Conservation (phyloP, 2,797 vertebrate genomes). For the Sparidentex hasta region DNA sequence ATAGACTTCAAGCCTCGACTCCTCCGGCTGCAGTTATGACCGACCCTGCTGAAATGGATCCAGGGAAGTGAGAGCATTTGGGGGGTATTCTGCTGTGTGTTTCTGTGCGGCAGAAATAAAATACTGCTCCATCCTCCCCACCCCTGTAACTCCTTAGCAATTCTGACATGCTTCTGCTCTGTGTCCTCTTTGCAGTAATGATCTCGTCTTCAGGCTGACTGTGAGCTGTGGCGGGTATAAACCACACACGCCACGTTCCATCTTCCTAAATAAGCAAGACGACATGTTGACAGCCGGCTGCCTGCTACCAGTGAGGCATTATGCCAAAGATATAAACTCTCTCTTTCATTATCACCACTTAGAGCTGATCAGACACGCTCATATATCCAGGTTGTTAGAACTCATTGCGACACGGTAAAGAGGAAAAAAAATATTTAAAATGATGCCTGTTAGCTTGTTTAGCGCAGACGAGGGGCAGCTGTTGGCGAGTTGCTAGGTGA, state of each 20-base stretch:
- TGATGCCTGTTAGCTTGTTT: constrained; percentile 13
- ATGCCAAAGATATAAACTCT: constrained; percentile 47
- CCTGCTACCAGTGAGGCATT: constrained; percentile 30
- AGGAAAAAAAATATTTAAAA: neutral
- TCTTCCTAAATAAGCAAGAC: constrained; percentile 45
- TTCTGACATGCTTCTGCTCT: constrained; percentile 32
- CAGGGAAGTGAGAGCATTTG: neutral
- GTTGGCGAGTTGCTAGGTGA: constrained; percentile 23
- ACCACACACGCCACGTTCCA: constrained; percentile 41
- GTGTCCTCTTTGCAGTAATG: constrained; percentile 27
- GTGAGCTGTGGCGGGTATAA: constrained; percentile 27
- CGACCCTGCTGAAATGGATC: constrained; percentile 1
- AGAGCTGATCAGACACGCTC: constrained; percentile 45
- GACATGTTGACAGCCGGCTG: constrained; percentile 54
- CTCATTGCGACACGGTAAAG: constrained; percentile 8
- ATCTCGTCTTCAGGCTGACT: constrained; percentile 32
- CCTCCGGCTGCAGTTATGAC: too few relatives aligned
- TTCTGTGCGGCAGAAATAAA: neutral
- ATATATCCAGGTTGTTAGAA: constrained; percentile 10
- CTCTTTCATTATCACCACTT: constrained; percentile 49
- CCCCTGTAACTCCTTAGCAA: constrained; percentile 17
- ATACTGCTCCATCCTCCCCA: neutral
- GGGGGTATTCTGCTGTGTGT: neutral
- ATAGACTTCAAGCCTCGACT: too few relatives aligned
- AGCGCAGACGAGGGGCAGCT: constrained; percentile 8